Evolutionary conservation across 2,113 vertebrate genomes (phyloP).

Genomic region (Asarcornis scutulata): DNA sequence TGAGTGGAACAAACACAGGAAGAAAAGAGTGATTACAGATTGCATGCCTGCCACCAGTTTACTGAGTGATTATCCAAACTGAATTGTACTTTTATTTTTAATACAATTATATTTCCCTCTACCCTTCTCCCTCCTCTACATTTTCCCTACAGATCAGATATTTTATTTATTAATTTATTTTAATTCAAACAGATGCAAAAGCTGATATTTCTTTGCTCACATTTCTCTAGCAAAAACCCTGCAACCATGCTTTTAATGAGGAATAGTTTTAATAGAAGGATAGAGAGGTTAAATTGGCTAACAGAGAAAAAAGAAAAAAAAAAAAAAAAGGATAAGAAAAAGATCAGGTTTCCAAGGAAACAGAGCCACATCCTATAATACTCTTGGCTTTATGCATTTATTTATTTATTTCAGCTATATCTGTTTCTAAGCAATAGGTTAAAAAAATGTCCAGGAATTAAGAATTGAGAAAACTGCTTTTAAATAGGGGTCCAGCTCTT

Average conservation of each 20-base stretch:
- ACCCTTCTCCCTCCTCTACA: not conserved
- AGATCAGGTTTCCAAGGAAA: conserved; percentile 70
- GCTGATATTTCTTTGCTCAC: conserved; percentile 55
- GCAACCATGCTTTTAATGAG: conserved; percentile 64
- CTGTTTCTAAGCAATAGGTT: conserved; percentile 3
- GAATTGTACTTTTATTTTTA: conserved; percentile 24
- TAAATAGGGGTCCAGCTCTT: not conserved
- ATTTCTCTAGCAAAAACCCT: conserved; percentile 57
- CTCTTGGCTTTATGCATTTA: conserved; percentile 21
- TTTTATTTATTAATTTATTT: not conserved
- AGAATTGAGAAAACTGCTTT: not conserved
- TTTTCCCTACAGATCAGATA: not conserved
- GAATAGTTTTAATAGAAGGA: conserved; percentile 68
- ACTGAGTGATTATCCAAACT: not conserved
- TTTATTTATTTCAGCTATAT: conserved; percentile 40
- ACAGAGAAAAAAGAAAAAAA: conserved; percentile 54
- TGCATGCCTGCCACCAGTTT: conserved; percentile 1
- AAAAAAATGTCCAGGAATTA: not conserved
- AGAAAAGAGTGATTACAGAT: not conserved
- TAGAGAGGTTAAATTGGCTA: conserved; percentile 65
- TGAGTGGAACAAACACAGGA: not conserved
- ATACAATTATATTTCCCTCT: conserved; percentile 17
- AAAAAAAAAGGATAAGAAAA: conserved; percentile 58
- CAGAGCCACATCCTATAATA: conserved; percentile 62
- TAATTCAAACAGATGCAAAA: conserved; percentile 52